Evolutionary conservation across 2,113 vertebrate species (phyloP).

Genomic region (Anolis sagrei): DNA sequence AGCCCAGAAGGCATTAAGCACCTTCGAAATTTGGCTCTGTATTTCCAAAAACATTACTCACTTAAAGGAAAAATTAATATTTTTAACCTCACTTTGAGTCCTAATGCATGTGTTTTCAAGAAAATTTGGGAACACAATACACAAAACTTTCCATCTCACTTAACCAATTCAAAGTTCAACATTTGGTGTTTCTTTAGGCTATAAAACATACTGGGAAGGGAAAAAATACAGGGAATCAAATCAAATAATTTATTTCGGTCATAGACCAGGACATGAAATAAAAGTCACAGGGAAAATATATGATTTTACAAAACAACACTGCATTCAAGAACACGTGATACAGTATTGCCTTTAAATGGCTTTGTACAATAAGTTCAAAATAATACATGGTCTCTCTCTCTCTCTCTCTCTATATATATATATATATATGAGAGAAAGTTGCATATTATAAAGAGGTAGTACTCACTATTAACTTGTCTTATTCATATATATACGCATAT

Average conservation of each 20-base stretch:
- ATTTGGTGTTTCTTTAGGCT: not conserved
- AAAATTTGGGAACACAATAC: too few relatives aligned
- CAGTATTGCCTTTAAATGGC: not conserved
- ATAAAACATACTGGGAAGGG: not conserved
- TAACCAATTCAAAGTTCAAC: not conserved
- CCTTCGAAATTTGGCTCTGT: not conserved
- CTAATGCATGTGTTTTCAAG: not conserved
- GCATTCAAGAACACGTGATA: not conserved
- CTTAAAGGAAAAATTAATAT: fast-evolving
- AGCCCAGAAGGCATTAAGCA: not conserved
- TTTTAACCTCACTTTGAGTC: fast-evolving
- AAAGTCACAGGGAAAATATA: too few relatives aligned
- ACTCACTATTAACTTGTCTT: too few relatives aligned
- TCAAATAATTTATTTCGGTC: too few relatives aligned
- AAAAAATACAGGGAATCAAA: too few relatives aligned
- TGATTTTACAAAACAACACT: not conserved
- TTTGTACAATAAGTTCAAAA: not conserved
- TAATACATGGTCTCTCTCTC: too few relatives aligned
- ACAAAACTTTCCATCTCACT: not conserved
- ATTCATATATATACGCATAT: too few relatives aligned
- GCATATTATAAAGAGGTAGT: too few relatives aligned
- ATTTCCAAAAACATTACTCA: not conserved
- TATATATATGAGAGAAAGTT: too few relatives aligned
- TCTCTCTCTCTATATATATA: too few relatives aligned
- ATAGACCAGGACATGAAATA: too few relatives aligned